A percentile compares a stretch with the other conserved stretches of the same genome.
phyloP scores from a whole-genome alignment of 2,888 invertebrate species.

The Pseudoips prasinana region DNA sequence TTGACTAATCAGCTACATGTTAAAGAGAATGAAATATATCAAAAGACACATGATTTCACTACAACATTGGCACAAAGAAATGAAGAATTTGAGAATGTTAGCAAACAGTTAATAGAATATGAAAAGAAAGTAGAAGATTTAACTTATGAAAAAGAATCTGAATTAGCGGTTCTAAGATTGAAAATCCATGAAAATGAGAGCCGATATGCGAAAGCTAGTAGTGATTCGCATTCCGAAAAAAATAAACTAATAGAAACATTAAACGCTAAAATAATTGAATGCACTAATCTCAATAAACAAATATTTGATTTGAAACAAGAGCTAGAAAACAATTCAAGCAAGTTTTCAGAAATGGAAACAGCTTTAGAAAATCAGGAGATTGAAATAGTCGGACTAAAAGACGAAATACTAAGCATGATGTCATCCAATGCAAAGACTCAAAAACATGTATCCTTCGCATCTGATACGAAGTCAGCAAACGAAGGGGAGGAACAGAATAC shows the following conservation, averaged over 20 bases:
- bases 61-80: slow-evolving; percentile 57
- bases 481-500: slow-evolving; percentile 37
- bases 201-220: slow-evolving; percentile 47
- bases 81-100: slow-evolving; percentile 68
- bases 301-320: slow-evolving; percentile 77
- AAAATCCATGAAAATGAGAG: slow-evolving; percentile 75
- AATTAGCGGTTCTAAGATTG: slow-evolving; percentile 76
- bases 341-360: slow-evolving; percentile 80
- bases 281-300: slow-evolving; percentile 70
- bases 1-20: slow-evolving; percentile 51
- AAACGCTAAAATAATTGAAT: slow-evolving; percentile 70
- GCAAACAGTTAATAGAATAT: slow-evolving; percentile 59
- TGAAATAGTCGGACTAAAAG: slow-evolving; percentile 88
- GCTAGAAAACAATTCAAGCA: slow-evolving; percentile 79
- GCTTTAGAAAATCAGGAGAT: slow-evolving; percentile 86
- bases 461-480: slow-evolving; percentile 61
- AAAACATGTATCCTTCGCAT: slow-evolving; percentile 72
- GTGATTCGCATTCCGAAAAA: slow-evolving; percentile 54
- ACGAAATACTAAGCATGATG: slow-evolving; percentile 77
- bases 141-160: slow-evolving; percentile 77
- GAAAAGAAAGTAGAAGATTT: slow-evolving; percentile 74
- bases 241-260: slow-evolving; percentile 52
- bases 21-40: slow-evolving; percentile 67
- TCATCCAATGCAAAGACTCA: slow-evolving; percentile 61
- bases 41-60: slow-evolving; percentile 64